Evolutionary conservation across 30 jellyfish, hydroid and myxozoan genomes (phyloP).

Genomic region (Rhopilema esculentum): DNA sequence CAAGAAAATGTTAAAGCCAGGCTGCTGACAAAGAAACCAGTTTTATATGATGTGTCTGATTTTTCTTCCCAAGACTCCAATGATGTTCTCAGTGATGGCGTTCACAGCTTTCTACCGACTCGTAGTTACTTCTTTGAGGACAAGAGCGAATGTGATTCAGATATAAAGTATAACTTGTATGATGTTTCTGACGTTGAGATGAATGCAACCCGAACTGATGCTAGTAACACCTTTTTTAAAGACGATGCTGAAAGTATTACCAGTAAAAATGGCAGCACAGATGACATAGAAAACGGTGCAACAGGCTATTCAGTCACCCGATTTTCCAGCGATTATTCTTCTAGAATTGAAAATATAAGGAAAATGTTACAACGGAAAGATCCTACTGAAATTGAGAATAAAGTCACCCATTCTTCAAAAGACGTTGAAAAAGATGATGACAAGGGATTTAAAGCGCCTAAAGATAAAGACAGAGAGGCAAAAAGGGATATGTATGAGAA

Average conservation of each 20-base stretch:
- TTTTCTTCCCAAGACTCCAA: conserved; percentile 15
- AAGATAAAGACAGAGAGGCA: neutral
- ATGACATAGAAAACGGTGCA: neutral
- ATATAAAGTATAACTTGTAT: conserved; percentile 11
- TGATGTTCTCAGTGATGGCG: neutral
- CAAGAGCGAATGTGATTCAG: conserved; percentile 19
- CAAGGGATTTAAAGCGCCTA: neutral
- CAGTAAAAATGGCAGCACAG: neutral
- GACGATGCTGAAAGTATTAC: neutral
- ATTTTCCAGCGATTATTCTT: neutral
- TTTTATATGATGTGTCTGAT: conserved; percentile 16
- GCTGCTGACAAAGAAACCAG: neutral
- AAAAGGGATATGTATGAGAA: neutral
- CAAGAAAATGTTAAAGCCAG: neutral
- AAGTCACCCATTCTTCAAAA: neutral
- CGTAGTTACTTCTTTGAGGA: neutral
- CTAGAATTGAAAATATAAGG: neutral
- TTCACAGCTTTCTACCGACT: neutral
- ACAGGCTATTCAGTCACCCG: neutral
- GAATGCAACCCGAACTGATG: neutral
- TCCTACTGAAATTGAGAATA: neutral
- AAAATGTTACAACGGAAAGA: neutral
- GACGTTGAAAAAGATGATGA: neutral
- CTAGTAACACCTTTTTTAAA: neutral
- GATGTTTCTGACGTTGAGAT: conserved; percentile 37